Percentiles rank a stretch among this genome's conserved stretches.
Conservation (phyloP, 2,113 vertebrate genomes). For the Balaeniceps rex region DNA sequence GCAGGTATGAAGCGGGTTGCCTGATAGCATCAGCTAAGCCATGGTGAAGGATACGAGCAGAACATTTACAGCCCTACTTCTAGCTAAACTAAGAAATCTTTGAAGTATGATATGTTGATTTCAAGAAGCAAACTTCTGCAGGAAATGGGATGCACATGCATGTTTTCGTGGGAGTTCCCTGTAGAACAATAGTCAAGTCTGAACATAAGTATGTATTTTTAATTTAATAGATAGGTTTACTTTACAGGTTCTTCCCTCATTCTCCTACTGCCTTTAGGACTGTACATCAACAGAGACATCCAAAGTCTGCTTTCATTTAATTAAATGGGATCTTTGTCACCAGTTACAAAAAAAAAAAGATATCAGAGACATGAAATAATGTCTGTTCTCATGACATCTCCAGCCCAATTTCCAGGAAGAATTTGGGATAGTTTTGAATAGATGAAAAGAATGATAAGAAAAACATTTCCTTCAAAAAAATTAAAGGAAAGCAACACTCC, state of each 20-base stretch:
- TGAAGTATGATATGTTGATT: not conserved
- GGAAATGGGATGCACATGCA: constrained; percentile 13
- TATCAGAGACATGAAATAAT: constrained; percentile 4
- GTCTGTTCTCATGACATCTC: constrained; percentile 42
- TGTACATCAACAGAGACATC: not conserved
- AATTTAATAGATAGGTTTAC: not conserved
- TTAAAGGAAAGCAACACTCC: not conserved
- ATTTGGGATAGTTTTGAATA: constrained; percentile 10
- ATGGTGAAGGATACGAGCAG: not conserved
- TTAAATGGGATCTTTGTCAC: not conserved
- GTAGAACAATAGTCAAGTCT: constrained; percentile 11
- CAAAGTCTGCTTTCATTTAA: constrained; percentile 25
- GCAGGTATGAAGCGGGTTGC: not conserved
- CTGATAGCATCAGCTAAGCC: not conserved
- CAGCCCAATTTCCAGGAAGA: not conserved
- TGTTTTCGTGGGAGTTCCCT: not conserved
- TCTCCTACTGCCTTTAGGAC: not conserved
- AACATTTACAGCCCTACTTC: not conserved
- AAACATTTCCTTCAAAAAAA: constrained; percentile 8
- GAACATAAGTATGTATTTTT: not conserved
- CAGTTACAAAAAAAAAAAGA: not conserved
- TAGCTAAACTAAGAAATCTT: not conserved
- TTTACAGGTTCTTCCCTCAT: not conserved
- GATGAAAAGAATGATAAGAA: constrained; percentile 27
- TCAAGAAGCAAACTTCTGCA: constrained; percentile 10